phyloP scores from a whole-genome alignment of 2,113 vertebrate genomes.

The Dendropsophus ebraccatus region DNA sequence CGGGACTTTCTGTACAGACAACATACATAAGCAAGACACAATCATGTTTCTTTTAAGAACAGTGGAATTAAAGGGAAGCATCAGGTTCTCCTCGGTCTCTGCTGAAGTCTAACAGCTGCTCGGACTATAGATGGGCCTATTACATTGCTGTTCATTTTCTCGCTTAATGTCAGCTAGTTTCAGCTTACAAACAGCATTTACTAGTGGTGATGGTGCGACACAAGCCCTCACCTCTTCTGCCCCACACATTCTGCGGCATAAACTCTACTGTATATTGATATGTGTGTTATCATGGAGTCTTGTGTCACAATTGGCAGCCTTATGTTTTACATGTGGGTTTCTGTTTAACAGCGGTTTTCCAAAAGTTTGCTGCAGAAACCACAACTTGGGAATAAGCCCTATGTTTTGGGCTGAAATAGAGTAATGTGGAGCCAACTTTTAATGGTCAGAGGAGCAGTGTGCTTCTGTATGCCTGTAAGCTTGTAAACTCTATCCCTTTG shows the following conservation, averaged over 20 bases:
- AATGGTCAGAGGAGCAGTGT: too few relatives aligned
- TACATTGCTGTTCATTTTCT: background rate
- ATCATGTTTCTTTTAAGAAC: slow-evolving; percentile 33
- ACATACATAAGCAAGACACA: slow-evolving; percentile 45
- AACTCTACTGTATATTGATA: background rate
- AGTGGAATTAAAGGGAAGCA: slow-evolving; percentile 10
- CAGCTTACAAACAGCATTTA: background rate
- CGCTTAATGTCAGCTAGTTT: background rate
- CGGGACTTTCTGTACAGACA: slow-evolving; percentile 15
- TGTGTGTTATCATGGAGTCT: too few relatives aligned
- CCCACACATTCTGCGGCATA: background rate
- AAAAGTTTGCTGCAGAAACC: too few relatives aligned
- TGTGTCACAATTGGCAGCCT: background rate
- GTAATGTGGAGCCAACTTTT: too few relatives aligned
- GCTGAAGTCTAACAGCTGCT: slow-evolving; percentile 19
- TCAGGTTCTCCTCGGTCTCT: background rate
- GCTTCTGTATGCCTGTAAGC: too few relatives aligned
- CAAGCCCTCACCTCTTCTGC: background rate
- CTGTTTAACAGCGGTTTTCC: background rate
- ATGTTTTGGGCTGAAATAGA: too few relatives aligned
- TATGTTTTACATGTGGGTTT: background rate
- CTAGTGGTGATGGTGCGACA: background rate
- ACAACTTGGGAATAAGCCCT: too few relatives aligned
- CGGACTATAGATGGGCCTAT: background rate
- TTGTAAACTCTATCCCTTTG: too few relatives aligned